phyloP scores from a whole-genome alignment of 1,140 invertebrate genomes.

The Dryas iulia region DNA sequence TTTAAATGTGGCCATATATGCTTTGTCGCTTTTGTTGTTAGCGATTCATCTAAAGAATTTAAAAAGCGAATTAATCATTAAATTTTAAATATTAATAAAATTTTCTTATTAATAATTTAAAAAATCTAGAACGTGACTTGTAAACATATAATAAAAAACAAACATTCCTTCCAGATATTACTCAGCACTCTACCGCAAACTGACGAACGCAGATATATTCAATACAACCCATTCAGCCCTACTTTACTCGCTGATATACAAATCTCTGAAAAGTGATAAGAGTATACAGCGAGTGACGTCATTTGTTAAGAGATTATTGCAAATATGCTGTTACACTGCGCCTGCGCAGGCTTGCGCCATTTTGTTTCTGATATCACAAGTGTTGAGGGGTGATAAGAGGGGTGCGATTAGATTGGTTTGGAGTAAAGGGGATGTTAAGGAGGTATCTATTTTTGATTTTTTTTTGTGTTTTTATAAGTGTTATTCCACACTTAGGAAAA shows the following conservation, averaged over 20 bases:
- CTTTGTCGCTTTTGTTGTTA: constrained; percentile 91
- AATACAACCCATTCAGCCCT: constrained; percentile 89
- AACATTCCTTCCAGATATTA: constrained; percentile 86
- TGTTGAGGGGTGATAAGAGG: constrained; percentile 73
- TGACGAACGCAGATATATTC: constrained; percentile 89
- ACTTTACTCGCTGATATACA: constrained; percentile 93
- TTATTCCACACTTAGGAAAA: too few relatives aligned
- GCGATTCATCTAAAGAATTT: constrained; percentile 82
- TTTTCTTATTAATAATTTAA: too few relatives aligned
- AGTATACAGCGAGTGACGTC: constrained; percentile 87
- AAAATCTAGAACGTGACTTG: too few relatives aligned
- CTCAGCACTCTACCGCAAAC: constrained; percentile 92
- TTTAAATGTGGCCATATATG: constrained; percentile 92
- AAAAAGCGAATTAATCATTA: too few relatives aligned
- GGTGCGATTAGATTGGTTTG: constrained; percentile 54
- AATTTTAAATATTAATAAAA: too few relatives aligned
- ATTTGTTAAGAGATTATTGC: constrained; percentile 94
- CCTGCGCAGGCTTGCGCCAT: constrained; percentile 87
- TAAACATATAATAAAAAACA: neutral
- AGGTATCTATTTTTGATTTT: constrained; percentile 39
- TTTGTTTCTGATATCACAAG: constrained; percentile 90
- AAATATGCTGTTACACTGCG: constrained; percentile 82
- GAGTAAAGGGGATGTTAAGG: constrained; percentile 55
- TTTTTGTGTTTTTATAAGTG: too few relatives aligned
- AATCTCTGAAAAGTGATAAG: constrained; percentile 90